These are phyloP conservation scores for Conus canariensis DNA, from an alignment of 2,888 invertebrate species.

Conservation along the genomic window DNA sequence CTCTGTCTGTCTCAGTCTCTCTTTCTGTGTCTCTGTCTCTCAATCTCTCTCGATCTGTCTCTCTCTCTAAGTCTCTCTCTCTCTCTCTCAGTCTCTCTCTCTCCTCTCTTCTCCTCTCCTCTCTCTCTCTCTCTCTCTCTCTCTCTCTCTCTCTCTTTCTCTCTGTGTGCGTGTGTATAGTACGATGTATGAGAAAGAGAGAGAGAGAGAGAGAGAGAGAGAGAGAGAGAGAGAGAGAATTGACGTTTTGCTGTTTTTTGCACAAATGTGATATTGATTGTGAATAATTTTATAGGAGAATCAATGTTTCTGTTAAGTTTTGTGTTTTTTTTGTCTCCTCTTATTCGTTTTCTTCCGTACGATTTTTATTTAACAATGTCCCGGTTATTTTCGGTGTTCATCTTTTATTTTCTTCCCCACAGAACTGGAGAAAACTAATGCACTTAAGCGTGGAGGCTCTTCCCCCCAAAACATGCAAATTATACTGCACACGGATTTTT, in stretches of 20 bases:
- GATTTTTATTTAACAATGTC: no score
- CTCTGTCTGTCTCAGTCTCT: neutral
- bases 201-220: no score
- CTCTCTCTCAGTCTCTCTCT: neutral
- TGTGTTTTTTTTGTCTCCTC: no score
- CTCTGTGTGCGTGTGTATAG: neutral
- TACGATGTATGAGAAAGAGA: no score
- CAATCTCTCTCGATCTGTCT: neutral
- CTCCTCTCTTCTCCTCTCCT: neutral
- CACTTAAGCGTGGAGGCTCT: neutral
- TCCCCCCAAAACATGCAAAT: neutral
- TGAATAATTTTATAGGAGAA: neutral
- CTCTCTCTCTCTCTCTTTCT: neutral
- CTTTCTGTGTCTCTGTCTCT: neutral
- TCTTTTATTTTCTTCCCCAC: neutral
- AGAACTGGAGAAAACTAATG: neutral
- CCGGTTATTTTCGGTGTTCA: no score
- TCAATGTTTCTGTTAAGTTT: no score
- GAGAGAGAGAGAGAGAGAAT: no score
- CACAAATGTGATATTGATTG: neutral
- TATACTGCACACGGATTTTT: neutral
- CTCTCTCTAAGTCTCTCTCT: neutral
- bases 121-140: constrained; percentile 6
- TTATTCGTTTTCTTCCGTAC: no score
- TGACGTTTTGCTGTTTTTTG: neutral